Percentiles rank a stretch among this genome's conserved stretches.
These are phyloP conservation scores for Nephrotoma appendiculata DNA, from an alignment of 2,888 invertebrate species.

Conservation along the genomic window DNA sequence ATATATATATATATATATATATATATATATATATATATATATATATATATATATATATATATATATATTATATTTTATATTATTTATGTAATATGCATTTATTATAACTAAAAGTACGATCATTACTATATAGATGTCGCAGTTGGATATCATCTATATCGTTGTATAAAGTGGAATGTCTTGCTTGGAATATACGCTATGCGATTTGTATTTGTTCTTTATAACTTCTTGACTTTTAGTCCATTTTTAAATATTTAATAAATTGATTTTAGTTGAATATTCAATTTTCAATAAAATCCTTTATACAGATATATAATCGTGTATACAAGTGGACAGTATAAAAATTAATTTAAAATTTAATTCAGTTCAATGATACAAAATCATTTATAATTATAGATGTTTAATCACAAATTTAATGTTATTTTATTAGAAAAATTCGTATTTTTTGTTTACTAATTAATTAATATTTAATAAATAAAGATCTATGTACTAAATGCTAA, in stretches of 20 bases:
- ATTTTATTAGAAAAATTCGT: neutral
- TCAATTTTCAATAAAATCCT: neutral
- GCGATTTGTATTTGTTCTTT: neutral
- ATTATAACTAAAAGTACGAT: neutral
- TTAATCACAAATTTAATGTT: neutral
- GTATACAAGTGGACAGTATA: neutral
- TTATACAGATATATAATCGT: neutral
- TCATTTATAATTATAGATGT: neutral
- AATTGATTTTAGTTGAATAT: neutral
- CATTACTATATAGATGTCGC: neutral
- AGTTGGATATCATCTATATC: neutral
- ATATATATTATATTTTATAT: neutral
- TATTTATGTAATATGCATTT: neutral
- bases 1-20: neutral
- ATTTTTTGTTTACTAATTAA: neutral
- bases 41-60: neutral
- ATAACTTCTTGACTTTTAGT: neutral
- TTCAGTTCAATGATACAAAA: neutral
- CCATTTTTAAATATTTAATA: neutral
- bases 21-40: neutral
- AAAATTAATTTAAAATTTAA: neutral
- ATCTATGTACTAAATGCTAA: neutral
- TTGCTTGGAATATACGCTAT: neutral
- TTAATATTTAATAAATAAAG: neutral
- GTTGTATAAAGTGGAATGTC: neutral